Evolutionary conservation across 2,113 vertebrate genomes (phyloP).

Genomic region (Ploceus nigricollis): DNA sequence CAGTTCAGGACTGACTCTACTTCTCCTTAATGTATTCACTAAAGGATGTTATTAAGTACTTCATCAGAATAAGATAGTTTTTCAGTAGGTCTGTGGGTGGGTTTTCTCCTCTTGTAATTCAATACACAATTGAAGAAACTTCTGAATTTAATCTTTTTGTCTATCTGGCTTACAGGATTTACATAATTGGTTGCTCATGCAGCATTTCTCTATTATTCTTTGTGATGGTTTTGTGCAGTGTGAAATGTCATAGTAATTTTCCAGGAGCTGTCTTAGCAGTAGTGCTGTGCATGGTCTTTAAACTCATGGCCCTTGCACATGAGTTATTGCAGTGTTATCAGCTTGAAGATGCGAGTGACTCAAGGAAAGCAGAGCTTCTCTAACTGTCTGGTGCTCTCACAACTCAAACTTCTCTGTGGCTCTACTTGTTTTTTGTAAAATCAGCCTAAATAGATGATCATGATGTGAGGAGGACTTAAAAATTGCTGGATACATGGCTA

Average conservation of each 20-base stretch:
- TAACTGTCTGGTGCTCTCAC: neutral
- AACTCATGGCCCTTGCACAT: neutral
- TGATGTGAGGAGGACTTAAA: neutral
- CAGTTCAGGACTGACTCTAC: neutral
- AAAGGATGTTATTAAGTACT: conserved; percentile 23
- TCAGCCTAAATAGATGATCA: neutral
- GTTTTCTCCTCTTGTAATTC: neutral
- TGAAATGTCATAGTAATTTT: conserved; percentile 39
- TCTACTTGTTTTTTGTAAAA: neutral
- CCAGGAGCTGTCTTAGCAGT: neutral
- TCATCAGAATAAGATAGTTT: neutral
- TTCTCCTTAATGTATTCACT: neutral
- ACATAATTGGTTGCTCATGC: conserved; percentile 42
- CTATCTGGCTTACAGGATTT: conserved; percentile 40
- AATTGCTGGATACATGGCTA: rapidly evolving
- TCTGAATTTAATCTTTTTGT: conserved; percentile 43
- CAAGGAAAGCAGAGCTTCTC: neutral
- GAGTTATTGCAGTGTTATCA: neutral
- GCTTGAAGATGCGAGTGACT: neutral
- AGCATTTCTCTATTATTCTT: conserved; percentile 33
- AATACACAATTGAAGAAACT: conserved; percentile 13
- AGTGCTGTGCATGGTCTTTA: neutral
- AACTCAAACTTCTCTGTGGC: neutral
- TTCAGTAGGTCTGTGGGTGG: neutral
- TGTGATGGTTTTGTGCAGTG: conserved; percentile 3